Conservation (phyloP, 2,888 invertebrate genomes). For the Nephrotoma appendiculata region DNA sequence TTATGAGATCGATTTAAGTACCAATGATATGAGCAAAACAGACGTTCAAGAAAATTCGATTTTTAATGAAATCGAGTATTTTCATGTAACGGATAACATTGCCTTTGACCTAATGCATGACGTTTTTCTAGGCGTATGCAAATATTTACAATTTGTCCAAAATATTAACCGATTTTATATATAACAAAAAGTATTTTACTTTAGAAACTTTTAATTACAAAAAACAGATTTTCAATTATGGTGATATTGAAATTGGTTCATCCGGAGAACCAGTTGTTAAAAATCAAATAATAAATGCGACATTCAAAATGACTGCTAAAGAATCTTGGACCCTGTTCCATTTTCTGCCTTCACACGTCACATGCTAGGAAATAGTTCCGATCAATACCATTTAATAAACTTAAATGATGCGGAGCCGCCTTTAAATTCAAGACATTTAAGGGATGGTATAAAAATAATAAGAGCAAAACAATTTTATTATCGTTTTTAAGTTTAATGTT, state of each 20-base stretch:
- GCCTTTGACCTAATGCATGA: slow-evolving; percentile 6
- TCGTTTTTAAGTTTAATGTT: neutral
- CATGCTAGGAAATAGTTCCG: neutral
- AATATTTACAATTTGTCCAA: slow-evolving; percentile 4
- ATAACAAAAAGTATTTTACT: neutral
- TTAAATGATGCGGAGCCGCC: neutral
- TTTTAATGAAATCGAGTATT: neutral
- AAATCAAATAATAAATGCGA: neutral
- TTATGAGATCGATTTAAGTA: neutral
- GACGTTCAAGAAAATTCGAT: neutral
- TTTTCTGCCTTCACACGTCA: neutral
- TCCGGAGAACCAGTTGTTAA: neutral
- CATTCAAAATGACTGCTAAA: slow-evolving; percentile 1
- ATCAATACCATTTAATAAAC: neutral
- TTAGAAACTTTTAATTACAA: neutral
- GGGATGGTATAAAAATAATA: neutral
- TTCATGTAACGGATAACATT: neutral
- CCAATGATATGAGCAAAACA: neutral
- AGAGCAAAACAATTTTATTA: neutral
- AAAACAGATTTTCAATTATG: slow-evolving; percentile 8
- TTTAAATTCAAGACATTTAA: neutral
- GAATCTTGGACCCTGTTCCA: neutral
- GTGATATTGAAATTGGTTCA: slow-evolving; percentile 9
- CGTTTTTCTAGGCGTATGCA: neutral
- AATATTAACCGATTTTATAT: neutral